These are phyloP conservation scores for Rana temporaria DNA, from an alignment of 2,113 vertebrate genomes.

Conservation along the genomic window DNA sequence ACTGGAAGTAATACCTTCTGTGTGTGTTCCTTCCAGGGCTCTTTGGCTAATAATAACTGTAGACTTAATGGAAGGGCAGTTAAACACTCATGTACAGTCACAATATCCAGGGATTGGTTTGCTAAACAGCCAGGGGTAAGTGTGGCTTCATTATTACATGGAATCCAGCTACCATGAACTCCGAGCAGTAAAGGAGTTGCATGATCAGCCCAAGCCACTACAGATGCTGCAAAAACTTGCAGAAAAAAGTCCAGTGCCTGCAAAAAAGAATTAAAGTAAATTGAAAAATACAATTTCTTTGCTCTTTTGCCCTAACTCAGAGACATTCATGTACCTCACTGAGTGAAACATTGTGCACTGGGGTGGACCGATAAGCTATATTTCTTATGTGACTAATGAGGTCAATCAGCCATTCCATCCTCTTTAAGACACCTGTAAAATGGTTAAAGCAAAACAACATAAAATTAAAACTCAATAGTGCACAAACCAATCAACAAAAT, in stretches of 20 bases:
- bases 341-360: constrained; percentile 65
- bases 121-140: constrained; percentile 67
- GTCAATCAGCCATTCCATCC: constrained; percentile 92
- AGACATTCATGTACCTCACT: constrained; percentile 74
- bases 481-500: no score
- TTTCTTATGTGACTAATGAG: constrained; percentile 90
- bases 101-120: constrained; percentile 63
- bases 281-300: not conserved
- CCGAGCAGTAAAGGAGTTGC: constrained; percentile 84
- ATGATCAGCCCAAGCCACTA: constrained; percentile 89
- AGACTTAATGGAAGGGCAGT: constrained; percentile 81
- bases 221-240: constrained; percentile 80
- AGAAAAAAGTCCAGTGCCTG: constrained; percentile 87
- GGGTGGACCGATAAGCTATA: constrained; percentile 71
- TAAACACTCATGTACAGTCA: constrained; percentile 72
- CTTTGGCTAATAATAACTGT: constrained; percentile 81
- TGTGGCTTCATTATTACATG: constrained; percentile 67
- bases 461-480: no score
- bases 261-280: not conserved
- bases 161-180: constrained; percentile 81
- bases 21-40: constrained; percentile 88
- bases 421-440: constrained; percentile 80
- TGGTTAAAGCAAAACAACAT: no score
- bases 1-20: constrained; percentile 78
- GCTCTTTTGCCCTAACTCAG: no score